Conservation (phyloP, 2,888 invertebrate species). For the Oligia latruncula region DNA sequence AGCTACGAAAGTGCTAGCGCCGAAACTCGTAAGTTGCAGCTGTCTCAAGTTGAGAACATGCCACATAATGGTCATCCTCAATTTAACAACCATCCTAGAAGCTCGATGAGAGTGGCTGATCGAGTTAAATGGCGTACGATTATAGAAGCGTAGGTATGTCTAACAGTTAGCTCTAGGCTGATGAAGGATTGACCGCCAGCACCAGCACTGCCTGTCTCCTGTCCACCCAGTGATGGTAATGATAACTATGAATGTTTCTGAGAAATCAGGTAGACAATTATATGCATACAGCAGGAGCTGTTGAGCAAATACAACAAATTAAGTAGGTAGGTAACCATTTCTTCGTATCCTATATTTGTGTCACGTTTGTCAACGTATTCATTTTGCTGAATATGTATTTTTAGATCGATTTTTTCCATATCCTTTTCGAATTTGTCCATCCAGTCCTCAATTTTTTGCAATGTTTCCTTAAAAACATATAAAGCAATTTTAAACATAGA, state of each 20-base stretch:
- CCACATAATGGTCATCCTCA: not conserved
- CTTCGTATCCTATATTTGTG: conserved; percentile 72
- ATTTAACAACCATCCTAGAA: not conserved
- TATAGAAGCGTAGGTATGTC: not conserved
- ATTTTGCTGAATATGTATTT: conserved; percentile 81
- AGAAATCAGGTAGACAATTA: not conserved
- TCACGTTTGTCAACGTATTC: conserved; percentile 75
- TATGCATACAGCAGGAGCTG: not conserved
- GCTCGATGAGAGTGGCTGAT: not conserved
- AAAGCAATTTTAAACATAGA: not conserved
- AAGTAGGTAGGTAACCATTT: conserved; percentile 66
- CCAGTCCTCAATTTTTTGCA: conserved; percentile 79
- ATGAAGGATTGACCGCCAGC: not conserved
- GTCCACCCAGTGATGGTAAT: not conserved
- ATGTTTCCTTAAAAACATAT: conserved; percentile 76
- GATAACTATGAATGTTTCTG: not conserved
- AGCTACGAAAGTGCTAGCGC: too few relatives aligned
- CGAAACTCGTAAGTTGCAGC: not conserved
- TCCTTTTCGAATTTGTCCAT: conserved; percentile 84
- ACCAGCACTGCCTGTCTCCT: not conserved
- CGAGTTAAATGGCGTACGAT: not conserved
- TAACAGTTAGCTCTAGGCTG: not conserved
- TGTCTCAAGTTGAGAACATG: not conserved
- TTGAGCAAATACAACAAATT: not conserved
- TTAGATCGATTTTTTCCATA: conserved; percentile 81